Base-by-base conservation (phyloP, 1,140 invertebrate genomes). In the Bombus pyrosoma region DNA sequence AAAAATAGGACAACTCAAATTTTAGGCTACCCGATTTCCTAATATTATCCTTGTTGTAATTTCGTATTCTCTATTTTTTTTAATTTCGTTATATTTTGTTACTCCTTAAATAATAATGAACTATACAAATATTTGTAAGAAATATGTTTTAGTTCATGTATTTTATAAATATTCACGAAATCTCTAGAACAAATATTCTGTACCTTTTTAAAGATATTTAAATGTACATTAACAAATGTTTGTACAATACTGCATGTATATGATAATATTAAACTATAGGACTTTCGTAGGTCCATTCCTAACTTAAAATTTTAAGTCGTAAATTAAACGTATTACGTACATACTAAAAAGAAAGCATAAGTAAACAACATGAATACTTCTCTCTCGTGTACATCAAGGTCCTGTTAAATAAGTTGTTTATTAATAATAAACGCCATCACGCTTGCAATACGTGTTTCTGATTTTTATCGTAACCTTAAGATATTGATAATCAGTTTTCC, bases 391-490 rank as follows among this genome's bases (percentile, higher is more conserved):
- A 95, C 94, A 95, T 95, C 94, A 94, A 94, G 90, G 93, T 93
- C 93, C 93, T 95, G 94, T 95, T 95, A 94, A 95, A 95, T 95
- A 95, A 94, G 94, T 95, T 95, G 94, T 95, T 95, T 95, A 95
- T 94, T 93, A 91, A 95, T 95, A 95, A 95, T 95, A 95, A 95
- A 95, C 94, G 95, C 94, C 95, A 95, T 95, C 93, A 95, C 93
- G 95, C 95, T 95, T 95, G 94, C 94, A 94, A 92, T 91, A 92
- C 85, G 79, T 87, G 85, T 83, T 90, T 84, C 78, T 92, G 81
- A 91, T 91, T 80, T 92, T 91, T 90, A 85, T 78, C 79, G 41
- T 41, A 89, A 80, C 39, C 68, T 59, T 71, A 39, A 79, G 39
- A 66, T 74, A 73, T 59, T 47, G 12, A 41, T n/a, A 64, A 3